Evolutionary conservation across 2,797 vertebrate species (phyloP), one percentile per base, ranked within the genome.

Genomic region (Xyrichtys novacula): DNA sequence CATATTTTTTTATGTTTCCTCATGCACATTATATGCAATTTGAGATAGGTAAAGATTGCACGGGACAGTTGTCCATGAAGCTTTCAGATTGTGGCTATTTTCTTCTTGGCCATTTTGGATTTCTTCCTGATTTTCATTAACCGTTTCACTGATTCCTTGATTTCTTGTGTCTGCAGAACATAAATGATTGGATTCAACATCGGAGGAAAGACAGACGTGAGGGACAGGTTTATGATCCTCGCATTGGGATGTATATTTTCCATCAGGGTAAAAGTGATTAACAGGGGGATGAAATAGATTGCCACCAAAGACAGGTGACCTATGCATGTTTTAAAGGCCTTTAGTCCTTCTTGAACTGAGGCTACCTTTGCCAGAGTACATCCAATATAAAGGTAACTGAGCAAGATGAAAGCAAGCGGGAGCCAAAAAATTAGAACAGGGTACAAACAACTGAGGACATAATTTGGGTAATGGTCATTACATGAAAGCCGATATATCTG

Each of bases 161-260:
- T 86, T 72, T 92, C 88, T 25, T 75, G 60, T 9, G 91, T 93
- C 57, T 90, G 89, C n/a, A 92, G 60, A 22, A 85, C 87, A 69
- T 90, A 91, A 52, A 91, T 84, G 17, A 88, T 73, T 4, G 89
- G 89, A 63, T 92, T 92, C n/a, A 91, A 43, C 85, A 88, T 72
- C 2, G 89, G 70, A 5, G 87, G 89, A 11, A 49, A n/a, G 4
- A 49, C 9, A 7, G 26, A 28, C 3, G 80, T 79, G 14, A 92
- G 26, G 19, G 88, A 89, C n/a, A 80, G 38, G 48, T 78, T 90
- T 36, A 91, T 63, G 32, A 91, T 91, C 26, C 90, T 65, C 11
- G 67, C 60, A 56, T 91, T 86, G 1, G 16, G 57, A 44, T 84
- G 61, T 4, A 90, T 82, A 60, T 42, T 1, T 1, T 5, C 10